Evolutionary conservation across 2,113 vertebrate species (phyloP), one percentile per base, ranked within the genome.

Genomic region (Alectura lathami): DNA sequence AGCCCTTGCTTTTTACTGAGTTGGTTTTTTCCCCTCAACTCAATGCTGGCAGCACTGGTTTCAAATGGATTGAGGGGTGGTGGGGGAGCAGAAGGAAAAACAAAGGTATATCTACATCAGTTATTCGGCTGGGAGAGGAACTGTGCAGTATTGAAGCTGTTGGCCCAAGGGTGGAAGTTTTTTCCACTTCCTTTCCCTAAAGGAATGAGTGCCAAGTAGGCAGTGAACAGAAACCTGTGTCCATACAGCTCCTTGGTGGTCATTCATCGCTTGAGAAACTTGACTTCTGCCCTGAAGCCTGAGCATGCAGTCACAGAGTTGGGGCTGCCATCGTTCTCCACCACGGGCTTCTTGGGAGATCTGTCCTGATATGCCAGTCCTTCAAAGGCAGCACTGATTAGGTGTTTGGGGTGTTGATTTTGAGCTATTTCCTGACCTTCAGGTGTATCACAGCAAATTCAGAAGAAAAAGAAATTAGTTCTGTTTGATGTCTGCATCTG

Each of bases 71-170:
- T 63, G 60, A 17, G 36, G 27, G 24, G 17, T 40, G 36, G 24
- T 40, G 17, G 16, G 11, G 68, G 47, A 63, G 64, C 59, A 67
- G 57, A 72, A 72, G 48, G 18, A 81, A 76, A 72, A 64, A 29
- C 20, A 53, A 36, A 70, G 14, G 8, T n/a, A 24, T 40, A 40
- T 3, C n/a, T 54, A 4, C 12, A 50, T 72, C 15, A 27, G 12
- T n/a, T 5, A 13, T 66, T 79, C 32, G 34, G 17, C 27, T 53
- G 73, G 70, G 7, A 83, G 21, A 36, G 34, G 17, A 30, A 38
- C 20, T 11, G 36, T 4, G 36, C 0, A 0, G 2, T 30, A 20
- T 6, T 48, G 17, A 12, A 67, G 16, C 32, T 78, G 4, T 62
- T 83, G 47, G 20, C 32, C 26, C 6, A 62, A 18, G 9, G 82